Evolutionary conservation across 2,113 vertebrate genomes (phyloP), one percentile per base, ranked within the genome.

Genomic region (Python bivittatus): DNA sequence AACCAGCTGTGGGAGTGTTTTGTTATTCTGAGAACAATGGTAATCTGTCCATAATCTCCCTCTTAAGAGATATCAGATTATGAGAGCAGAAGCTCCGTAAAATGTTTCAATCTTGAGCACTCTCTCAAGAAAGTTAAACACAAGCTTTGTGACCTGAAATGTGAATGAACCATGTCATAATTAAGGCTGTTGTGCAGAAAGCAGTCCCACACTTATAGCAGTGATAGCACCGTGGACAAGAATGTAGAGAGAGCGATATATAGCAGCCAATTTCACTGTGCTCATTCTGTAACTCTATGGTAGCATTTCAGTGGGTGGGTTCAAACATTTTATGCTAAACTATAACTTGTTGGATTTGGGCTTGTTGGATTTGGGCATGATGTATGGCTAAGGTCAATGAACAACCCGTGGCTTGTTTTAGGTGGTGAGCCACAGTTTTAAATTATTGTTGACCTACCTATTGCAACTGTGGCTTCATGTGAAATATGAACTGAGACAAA

Each of bases 41-140:
- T 95, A 95, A 95, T 96, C 96, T 96, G 44, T 53, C 44, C 92
- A 93, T 94, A 96, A 96, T 96, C 96, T 96, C 42, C 25, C 33
- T 22, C 0, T 84, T 92, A 93, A 90, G 0, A 93, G 93, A 88
- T 94, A 94, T 96, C 88, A 64, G 93, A 94, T 42, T 92, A 54
- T 9, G n/a, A 86, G 10, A 10, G n/a, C 90, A 44, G 38, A 68
- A 58, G 61, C 6, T 48, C 84, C 54, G 10, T 15, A 58, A 68
- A 64, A 89, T 7, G 38, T 33, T 90, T 54, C 38, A 64, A 91
- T 53, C 42, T 22, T 13, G 25, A 42, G 12, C 8, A 38, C 5
- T 23, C 38, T 2, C 58, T 86, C 22, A 64, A 38, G 20, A 86
- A 22, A 56, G 33, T 61, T n/a, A 4, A 42, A 25, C 17, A 52